Conservation (phyloP, 1,140 invertebrate species). For the Heterodera schachtii region DNA sequence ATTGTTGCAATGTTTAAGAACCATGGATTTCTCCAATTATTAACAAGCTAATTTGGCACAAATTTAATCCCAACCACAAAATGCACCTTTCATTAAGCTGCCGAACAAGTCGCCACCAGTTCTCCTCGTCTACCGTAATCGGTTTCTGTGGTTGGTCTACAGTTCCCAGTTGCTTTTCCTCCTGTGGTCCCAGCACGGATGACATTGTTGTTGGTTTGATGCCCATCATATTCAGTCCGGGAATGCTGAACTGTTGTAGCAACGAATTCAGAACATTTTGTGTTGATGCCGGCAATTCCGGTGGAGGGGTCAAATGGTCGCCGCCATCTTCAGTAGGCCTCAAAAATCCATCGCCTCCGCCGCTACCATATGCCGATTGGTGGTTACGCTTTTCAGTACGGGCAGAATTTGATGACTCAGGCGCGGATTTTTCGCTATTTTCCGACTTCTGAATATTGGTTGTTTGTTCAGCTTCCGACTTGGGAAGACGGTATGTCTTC, state of each 20-base stretch:
- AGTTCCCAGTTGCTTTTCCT: not conserved
- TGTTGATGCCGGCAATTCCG: conserved; percentile 9
- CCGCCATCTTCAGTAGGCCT: not conserved
- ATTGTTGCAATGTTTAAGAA: not conserved
- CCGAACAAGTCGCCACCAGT: conserved; percentile 13
- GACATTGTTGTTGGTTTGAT: not conserved
- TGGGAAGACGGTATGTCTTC: not conserved
- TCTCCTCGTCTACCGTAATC: no score
- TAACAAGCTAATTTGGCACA: not conserved
- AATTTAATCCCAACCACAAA: not conserved
- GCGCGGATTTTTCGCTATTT: not conserved
- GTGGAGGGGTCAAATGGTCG: conserved; percentile 17
- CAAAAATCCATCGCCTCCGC: not conserved
- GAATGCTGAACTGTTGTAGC: conserved; percentile 25
- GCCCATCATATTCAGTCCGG: conserved; percentile 1
- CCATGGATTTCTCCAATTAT: no score
- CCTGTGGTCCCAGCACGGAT: not conserved
- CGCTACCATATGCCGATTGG: not conserved
- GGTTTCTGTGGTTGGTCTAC: no score
- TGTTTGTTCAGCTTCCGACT: not conserved
- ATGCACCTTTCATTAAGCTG: conserved; percentile 18
- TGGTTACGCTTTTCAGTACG: not conserved
- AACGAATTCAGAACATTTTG: conserved; percentile 23
- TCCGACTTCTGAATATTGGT: not conserved
- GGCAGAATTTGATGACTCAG: not conserved